Base-by-base conservation (phyloP, 2,888 invertebrate species). In the Leptopilina drosophilae region DNA sequence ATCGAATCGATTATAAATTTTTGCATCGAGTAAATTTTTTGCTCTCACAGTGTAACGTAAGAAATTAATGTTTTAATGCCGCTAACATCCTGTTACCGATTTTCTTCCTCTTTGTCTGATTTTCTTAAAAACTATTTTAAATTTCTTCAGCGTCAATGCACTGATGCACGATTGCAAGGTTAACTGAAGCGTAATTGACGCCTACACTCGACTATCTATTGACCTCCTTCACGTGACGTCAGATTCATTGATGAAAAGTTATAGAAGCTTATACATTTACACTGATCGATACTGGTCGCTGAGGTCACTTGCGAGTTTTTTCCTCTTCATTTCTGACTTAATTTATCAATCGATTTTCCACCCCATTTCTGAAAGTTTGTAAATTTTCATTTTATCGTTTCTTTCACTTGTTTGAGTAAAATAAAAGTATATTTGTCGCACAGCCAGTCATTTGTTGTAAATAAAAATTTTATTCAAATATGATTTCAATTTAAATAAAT, bases 151-250 rank as follows among this genome's bases (percentile, higher is more conserved):
- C 46, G 67, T 49, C 49, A 69, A 20, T 73, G 33, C 53, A 73
- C 33, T 73, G 42, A 42, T 42, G 5, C 49, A 26, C 53, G 8
- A 73, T 33, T 12, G 20, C 53, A 56, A 73, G 69, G 69, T 73
- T 53, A 73, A 26, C 53, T 73, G 11, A 53, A 73, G 69, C 69
- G 69, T 73, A 53, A 53, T 53, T 73, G 20, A 15, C 64, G 7
- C 14, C 9, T 65, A 76, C 42, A 81, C 83, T 81, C 78, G 67
- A 76, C 81, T 73, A 81, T 83, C 78, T 59, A 78, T 73, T 67
- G 77, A 65, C 7, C 67, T 75, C n/a, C 53, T n/a, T 49, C n/a
- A 62, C 15, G 46, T 62, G 78, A 78, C 76, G 77, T 77, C 66
- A 82, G 64, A 56, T 33, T 42, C 59, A 77, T 79, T 76, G 80